phyloP scores from a whole-genome alignment of 2,113 vertebrate genomes.

The Atractosteus spatula region DNA sequence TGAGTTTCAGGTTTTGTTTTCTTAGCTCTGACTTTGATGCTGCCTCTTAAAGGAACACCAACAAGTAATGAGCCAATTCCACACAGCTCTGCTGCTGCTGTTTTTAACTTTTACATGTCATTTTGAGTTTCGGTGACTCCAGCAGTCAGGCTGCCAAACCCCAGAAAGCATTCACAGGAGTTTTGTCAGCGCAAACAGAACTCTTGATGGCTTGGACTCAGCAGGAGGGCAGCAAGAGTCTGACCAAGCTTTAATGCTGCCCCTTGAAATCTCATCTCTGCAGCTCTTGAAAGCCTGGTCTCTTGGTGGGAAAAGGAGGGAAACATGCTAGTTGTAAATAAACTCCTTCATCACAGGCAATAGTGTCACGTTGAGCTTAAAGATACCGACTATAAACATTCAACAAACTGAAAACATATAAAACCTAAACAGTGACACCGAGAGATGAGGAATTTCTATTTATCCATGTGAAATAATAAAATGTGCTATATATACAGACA shows the following conservation, averaged over 20 bases:
- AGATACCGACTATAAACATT: constrained; percentile 31
- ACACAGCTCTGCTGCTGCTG: constrained; percentile 68
- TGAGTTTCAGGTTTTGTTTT: constrained; percentile 12
- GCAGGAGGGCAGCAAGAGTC: constrained; percentile 73
- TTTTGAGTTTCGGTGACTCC: constrained; percentile 65
- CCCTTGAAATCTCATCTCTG: constrained; percentile 77
- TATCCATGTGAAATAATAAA: too few relatives aligned
- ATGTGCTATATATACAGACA: too few relatives aligned
- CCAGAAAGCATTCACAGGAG: constrained; percentile 66
- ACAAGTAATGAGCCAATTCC: constrained; percentile 62
- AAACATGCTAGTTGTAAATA: constrained; percentile 77
- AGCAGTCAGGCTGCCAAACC: constrained; percentile 62
- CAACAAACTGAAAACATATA: background rate
- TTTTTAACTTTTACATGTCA: constrained; percentile 73
- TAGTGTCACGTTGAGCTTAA: constrained; percentile 76
- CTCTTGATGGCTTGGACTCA: constrained; percentile 62
- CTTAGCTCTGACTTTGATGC: constrained; percentile 20
- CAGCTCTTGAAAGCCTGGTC: constrained; percentile 73
- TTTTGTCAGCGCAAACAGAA: constrained; percentile 69
- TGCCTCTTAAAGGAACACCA: constrained; percentile 23
- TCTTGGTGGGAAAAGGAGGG: constrained; percentile 75
- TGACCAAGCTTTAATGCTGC: constrained; percentile 76
- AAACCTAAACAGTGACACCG: too few relatives aligned
- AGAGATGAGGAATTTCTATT: too few relatives aligned
- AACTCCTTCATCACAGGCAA: constrained; percentile 75